phyloP scores from a whole-genome alignment of 2,113 vertebrate genomes.

The Scatophagus argus region DNA sequence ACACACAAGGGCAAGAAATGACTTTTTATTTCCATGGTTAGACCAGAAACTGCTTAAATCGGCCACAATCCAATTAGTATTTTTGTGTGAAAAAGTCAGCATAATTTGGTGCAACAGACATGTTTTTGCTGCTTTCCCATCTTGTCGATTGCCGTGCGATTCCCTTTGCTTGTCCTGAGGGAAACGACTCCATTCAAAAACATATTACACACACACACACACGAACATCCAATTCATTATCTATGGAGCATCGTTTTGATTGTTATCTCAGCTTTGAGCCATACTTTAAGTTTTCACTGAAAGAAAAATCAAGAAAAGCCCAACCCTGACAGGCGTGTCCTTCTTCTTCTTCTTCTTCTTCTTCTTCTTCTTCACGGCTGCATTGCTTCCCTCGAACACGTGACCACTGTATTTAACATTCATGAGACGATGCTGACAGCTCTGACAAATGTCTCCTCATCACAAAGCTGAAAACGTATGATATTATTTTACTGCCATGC shows the following conservation, averaged over 20 bases:
- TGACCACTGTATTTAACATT: slow-evolving; percentile 29
- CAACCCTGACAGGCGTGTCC: background rate
- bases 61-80: too few species aligned
- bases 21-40: background rate
- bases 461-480: background rate
- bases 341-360: background rate
- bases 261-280: slow-evolving; percentile 59
- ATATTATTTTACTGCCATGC: slow-evolving; percentile 57
- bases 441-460: slow-evolving; percentile 28
- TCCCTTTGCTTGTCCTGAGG: background rate
- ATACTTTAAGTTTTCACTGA: slow-evolving; percentile 27
- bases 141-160: background rate
- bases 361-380: background rate
- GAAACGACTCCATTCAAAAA: background rate
- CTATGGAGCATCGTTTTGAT: slow-evolving; percentile 24
- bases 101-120: background rate
- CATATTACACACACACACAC: background rate
- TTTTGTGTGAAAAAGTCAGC: background rate
- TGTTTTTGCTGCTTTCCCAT: background rate
- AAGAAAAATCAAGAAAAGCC: slow-evolving; percentile 9
- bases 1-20: background rate
- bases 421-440: slow-evolving; percentile 14
- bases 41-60: too few species aligned
- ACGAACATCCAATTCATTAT: background rate
- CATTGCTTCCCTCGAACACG: background rate